Base-by-base conservation (phyloP, 2,113 vertebrate species). In the Lanius ludovicianus region DNA sequence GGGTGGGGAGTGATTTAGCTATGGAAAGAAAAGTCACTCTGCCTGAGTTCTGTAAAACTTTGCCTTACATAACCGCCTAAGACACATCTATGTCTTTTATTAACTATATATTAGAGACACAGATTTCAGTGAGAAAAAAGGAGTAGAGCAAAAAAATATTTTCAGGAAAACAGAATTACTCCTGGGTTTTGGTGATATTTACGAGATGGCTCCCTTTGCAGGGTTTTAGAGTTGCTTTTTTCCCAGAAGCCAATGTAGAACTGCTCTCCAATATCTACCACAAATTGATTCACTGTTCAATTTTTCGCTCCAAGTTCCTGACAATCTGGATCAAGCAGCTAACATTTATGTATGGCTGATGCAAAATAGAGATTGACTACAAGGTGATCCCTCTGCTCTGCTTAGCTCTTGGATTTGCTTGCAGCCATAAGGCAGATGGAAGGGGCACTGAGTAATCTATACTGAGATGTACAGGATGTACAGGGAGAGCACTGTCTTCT, bases 341-440 rank as follows among this genome's bases (percentile, higher is more conserved):
- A 33, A 37, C 16, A 37, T 92, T 95, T 82, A 80, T 62, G 67
- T 30, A 83, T 87, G 69, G 37, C 47, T 89, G 80, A 79, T 82
- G 41, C 53, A 83, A 80, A 77, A 22, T 2, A 80, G 63, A 93
- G n/a, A 33, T 37, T 41, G 35, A 33, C 53, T 50, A 22, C 17
- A 44, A 67, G 64, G 73, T 69, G 25, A 59, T 68, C 56, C 37
- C 22, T 80, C 46, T 67, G 14, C 62, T 91, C 44, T 82, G 21
- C 49, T 73, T 14, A 27, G 39, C 22, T 41, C 62, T 85, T 63
- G 47, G 33, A 42, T 78, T 84, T 78, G 7, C n/a, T 77, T 70
- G 50, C 42, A 84, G 17, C 20, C 18, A 7, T 12, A 41, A 89
- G 24, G 35, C 39, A 77, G n/a, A 77, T 31, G n/a, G 57, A 68